Percentiles rank a stretch among this genome's conserved stretches.
Evolutionary conservation across 2,113 vertebrate genomes (phyloP).

Genomic region (Odocoileus hemionus): DNA sequence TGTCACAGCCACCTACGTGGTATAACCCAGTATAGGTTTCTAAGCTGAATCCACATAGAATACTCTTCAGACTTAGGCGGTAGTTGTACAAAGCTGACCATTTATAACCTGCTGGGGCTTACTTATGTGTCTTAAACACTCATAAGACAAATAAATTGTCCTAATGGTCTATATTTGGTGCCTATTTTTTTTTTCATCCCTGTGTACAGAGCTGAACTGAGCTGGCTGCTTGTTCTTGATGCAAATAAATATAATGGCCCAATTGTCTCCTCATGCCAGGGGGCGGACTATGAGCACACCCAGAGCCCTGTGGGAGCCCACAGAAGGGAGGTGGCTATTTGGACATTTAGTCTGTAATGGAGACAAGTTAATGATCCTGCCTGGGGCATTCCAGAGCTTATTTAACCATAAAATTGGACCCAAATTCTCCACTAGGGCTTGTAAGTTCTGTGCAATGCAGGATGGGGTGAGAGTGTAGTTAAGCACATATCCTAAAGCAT

Average conservation of each 20-base stretch:
- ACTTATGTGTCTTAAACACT: conserved; percentile 62
- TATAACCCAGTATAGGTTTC: background rate
- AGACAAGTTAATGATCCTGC: conserved; percentile 69
- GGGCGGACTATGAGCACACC: background rate
- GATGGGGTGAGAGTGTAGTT: conserved; percentile 56
- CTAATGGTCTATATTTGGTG: conserved; percentile 55
- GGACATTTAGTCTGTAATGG: conserved; percentile 46
- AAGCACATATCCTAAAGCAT: conserved; percentile 58
- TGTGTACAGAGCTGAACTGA: conserved; percentile 42
- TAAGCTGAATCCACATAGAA: background rate
- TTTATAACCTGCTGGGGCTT: conserved; percentile 55
- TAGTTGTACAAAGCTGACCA: conserved; percentile 54
- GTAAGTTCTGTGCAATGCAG: conserved; percentile 51
- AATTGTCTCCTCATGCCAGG: conserved; percentile 52
- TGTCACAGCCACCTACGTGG: conserved; percentile 40
- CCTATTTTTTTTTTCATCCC: background rate
- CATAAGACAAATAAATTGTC: conserved; percentile 72
- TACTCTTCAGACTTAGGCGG: conserved; percentile 7
- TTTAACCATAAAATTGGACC: conserved; percentile 62
- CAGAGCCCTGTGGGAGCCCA: conserved; percentile 49
- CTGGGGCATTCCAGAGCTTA: conserved; percentile 67
- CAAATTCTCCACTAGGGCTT: conserved; percentile 41
- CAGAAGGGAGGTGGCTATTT: conserved; percentile 64
- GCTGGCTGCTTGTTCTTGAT: conserved; percentile 26
- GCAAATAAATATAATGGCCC: conserved; percentile 56